Evolutionary conservation across 2,888 invertebrate genomes (phyloP), one percentile per base, ranked within the genome.

Genomic region (Tethea ocularis): DNA sequence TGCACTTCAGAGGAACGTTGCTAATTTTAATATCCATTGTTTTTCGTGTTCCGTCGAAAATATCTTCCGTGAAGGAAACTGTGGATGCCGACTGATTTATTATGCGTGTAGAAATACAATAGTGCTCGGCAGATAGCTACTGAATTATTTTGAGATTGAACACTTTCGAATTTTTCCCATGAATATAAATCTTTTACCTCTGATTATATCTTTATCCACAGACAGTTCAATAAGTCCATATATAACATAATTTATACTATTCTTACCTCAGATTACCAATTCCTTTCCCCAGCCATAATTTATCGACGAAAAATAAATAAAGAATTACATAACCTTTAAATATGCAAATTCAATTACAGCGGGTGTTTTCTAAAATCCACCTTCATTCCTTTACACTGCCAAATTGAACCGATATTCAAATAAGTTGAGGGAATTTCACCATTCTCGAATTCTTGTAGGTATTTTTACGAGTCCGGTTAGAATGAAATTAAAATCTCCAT

Each of bases 341-440:
- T 58, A 61, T 61, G 56, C 61, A 56, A 58, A 61, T 58, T 58
- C 54, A 51, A 61, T 61, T 58, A 38, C 56, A 51, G 29, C 20
- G 51, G 56, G 56, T 58, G 57, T 58, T 61, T 58, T 46, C 20
- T 33, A 17, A 51, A 61, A 53, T 53, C 38, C 57, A 8, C 33
- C 55, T 26, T 51, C 56, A 56, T 51, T 56, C 51, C 51, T 17
- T 20, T 38, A 23, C 56, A 13, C 11, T 24, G 26, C 51, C 51
- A 56, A 56, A 56, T 56, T 56, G 56, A 56, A 46, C 26, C 56
- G 46, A 56, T 46, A 56, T 56, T 56, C 56, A 56, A 56, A 56
- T 56, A 29, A 46, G 29, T 26, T 24, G 46, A 46, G 51, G 20
- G 46, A 51, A 29, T 46, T 56, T 26, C 22, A 15, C 29, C 52